Conservation (phyloP, 2,113 vertebrate genomes). For the Takifugu flavidus region DNA sequence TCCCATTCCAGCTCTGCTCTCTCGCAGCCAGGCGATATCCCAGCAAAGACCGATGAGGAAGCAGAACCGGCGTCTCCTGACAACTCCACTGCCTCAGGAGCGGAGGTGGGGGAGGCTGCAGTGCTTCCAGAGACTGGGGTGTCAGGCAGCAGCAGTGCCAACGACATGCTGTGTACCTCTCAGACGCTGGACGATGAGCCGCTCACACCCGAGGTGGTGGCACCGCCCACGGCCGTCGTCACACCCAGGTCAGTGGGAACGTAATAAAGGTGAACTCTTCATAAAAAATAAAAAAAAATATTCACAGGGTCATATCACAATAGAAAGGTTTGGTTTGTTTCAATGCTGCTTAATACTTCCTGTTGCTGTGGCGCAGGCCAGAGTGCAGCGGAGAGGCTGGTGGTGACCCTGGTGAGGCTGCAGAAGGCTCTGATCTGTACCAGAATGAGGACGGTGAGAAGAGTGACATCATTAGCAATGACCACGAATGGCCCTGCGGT, state of each 20-base stretch:
- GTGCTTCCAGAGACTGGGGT: slow-evolving; percentile 2
- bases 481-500: accelerated
- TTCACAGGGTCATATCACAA: too few relatives aligned
- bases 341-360: neutral
- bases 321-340: neutral
- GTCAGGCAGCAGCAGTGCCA: slow-evolving; percentile 57
- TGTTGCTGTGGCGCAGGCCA: slow-evolving; percentile 25
- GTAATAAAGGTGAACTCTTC: neutral
- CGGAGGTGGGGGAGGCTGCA: slow-evolving; percentile 2
- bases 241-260: slow-evolving; percentile 47
- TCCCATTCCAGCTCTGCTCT: slow-evolving; percentile 78
- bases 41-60: slow-evolving; percentile 52
- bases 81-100: neutral
- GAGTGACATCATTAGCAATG: neutral
- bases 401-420: neutral
- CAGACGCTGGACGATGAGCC: slow-evolving; percentile 78
- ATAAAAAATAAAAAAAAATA: neutral
- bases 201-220: slow-evolving; percentile 71
- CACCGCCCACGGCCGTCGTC: slow-evolving; percentile 35
- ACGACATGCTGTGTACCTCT: slow-evolving; percentile 74
- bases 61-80: slow-evolving; percentile 39
- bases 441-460: slow-evolving; percentile 41
- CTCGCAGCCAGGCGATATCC: slow-evolving; percentile 83
- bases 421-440: slow-evolving; percentile 31
- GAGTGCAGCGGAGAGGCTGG: slow-evolving; percentile 27